These are phyloP conservation scores for Tinea trinotella DNA, from an alignment of 2,888 invertebrate genomes.

Conservation along the genomic window DNA sequence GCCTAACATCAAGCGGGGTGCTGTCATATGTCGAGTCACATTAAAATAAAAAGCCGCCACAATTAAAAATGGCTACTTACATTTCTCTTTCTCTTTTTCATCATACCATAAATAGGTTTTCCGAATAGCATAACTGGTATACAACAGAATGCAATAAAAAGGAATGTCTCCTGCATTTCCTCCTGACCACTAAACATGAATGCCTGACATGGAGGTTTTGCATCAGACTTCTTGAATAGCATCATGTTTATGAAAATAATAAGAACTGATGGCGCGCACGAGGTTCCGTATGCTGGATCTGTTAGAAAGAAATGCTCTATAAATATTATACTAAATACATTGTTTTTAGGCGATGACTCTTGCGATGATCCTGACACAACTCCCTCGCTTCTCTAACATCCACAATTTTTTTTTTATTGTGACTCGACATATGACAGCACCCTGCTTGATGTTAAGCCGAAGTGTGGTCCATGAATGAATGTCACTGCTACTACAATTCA, in stretches of 20 bases:
- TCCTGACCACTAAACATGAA: constrained; percentile 75
- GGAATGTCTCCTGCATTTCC: constrained; percentile 74
- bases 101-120: constrained; percentile 79
- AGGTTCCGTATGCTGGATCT: constrained; percentile 58
- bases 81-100: constrained; percentile 52
- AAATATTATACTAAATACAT: background rate
- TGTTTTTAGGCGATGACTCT: too few species aligned
- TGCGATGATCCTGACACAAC: too few species aligned
- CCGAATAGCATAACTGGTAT: constrained; percentile 85
- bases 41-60: too few species aligned
- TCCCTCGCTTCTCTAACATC: too few species aligned
- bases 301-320: constrained; percentile 15
- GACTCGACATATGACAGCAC: too few species aligned
- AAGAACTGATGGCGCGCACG: constrained; percentile 83
- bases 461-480: too few species aligned
- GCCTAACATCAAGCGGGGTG: too few species aligned
- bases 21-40: too few species aligned
- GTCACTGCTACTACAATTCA: too few species aligned
- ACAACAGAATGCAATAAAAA: constrained; percentile 77
- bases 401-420: too few species aligned
- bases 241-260: constrained; percentile 89
- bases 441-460: too few species aligned
- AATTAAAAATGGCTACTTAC: constrained; percentile 29
- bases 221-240: constrained; percentile 66
- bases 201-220: constrained; percentile 57